These are phyloP conservation scores for Beaufortia kweichowensis DNA, from an alignment of 2,113 vertebrate species.

Conservation along the genomic window DNA sequence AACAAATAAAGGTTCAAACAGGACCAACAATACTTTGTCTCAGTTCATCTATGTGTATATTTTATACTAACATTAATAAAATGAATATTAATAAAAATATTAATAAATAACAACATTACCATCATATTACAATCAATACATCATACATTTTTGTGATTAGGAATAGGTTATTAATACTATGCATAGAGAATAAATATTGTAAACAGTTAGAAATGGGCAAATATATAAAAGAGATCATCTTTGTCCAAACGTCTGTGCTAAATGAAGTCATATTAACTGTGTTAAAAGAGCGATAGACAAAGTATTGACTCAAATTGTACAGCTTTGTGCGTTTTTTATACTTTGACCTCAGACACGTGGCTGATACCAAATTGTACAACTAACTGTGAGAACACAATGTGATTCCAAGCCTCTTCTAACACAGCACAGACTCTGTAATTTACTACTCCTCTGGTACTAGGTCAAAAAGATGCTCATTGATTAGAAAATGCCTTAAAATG, in stretches of 20 bases:
- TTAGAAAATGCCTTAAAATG: background rate
- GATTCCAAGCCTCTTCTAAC: slow-evolving; percentile 22
- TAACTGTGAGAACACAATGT: slow-evolving; percentile 10
- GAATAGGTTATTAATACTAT: too few relatives aligned
- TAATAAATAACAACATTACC: too few relatives aligned
- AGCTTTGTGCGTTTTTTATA: background rate
- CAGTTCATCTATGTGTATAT: too few relatives aligned
- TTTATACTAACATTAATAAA: too few relatives aligned
- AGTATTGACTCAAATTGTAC: background rate
- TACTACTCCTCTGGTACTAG: background rate
- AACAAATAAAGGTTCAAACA: too few relatives aligned
- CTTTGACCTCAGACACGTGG: background rate
- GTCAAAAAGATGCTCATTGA: background rate
- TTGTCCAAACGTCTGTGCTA: background rate
- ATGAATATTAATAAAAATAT: too few relatives aligned
- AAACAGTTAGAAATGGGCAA: background rate
- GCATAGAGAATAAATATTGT: too few relatives aligned
- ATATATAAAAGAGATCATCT: background rate
- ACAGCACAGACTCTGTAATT: slow-evolving; percentile 1
- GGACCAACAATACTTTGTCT: too few relatives aligned
- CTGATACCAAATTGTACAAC: slow-evolving; percentile 1
- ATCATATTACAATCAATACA: too few relatives aligned
- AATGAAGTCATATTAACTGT: background rate
- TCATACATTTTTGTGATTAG: too few relatives aligned
- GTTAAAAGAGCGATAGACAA: background rate